Conservation (phyloP, 2,888 invertebrate genomes). For the Endomychus coccineus region DNA sequence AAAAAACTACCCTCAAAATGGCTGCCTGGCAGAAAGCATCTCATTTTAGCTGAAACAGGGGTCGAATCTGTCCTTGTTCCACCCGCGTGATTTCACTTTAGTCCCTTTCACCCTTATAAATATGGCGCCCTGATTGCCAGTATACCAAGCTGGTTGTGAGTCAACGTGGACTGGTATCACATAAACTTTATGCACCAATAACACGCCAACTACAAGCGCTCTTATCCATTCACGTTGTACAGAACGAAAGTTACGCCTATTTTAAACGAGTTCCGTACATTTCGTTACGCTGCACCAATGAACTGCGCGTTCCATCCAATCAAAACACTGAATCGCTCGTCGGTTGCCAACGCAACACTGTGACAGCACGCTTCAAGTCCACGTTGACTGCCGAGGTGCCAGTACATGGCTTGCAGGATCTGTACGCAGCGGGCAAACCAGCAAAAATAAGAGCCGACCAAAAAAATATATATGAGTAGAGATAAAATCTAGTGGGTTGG, state of each 20-base stretch:
- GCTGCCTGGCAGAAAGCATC: conserved; percentile 55
- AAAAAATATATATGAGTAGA: conserved; percentile 42
- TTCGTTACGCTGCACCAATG: conserved; percentile 25
- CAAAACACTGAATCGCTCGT: conserved; percentile 25
- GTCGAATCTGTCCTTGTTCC: conserved; percentile 46
- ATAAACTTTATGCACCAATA: conserved; percentile 27
- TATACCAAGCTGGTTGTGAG: conserved; percentile 43
- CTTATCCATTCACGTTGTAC: conserved; percentile 19
- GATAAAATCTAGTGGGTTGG: conserved; percentile 45
- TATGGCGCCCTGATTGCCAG: conserved; percentile 49
- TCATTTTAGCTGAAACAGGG: conserved; percentile 47
- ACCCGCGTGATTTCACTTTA: conserved; percentile 46
- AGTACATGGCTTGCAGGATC: conserved; percentile 43
- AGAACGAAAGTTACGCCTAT: conserved; percentile 28
- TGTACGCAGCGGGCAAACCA: conserved; percentile 44
- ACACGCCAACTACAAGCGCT: conserved; percentile 7
- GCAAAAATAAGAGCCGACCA: conserved; percentile 45
- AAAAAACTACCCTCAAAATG: conserved; percentile 65
- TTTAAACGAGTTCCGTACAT: conserved; percentile 38
- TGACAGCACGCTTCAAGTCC: conserved; percentile 37
- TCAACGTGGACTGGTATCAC: conserved; percentile 39
- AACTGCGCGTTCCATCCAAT: conserved; percentile 30
- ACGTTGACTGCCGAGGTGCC: conserved; percentile 42
- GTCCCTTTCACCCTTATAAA: conserved; percentile 48
- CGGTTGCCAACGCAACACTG: conserved; percentile 33